Base-by-base conservation (phyloP, 2,888 invertebrate species). In the Epinotia brunnichana region DNA sequence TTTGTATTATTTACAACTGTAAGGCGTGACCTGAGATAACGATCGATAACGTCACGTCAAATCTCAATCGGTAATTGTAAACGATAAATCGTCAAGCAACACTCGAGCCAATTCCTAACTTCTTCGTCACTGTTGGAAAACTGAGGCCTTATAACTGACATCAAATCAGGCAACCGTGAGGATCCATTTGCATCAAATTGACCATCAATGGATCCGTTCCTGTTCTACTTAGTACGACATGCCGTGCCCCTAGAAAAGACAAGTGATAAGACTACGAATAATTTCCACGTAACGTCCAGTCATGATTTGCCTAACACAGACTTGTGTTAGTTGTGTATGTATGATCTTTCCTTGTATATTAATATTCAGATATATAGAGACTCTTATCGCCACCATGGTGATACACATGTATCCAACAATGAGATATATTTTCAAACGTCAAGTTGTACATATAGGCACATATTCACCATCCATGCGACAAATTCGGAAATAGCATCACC, bases 121-220 rank as follows among this genome's bases (percentile, higher is more conserved):
- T 17, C 21, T 61, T 44, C 41, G 15, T 29, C 21, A 24, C 54
- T 48, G 19, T 57, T 70, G 24, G 60, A 73, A 79, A 74, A 77
- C 79, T 76, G 80, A 77, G 76, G 79, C 73, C 79, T 80, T 81
- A 81, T 81, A 80, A 78, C 78, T 56, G 53, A 76, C 77, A 78
- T 77, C 81, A 79, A 83, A 84, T 84, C 85, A 84, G 83, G 83
- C 80, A 78, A 80, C 79, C 78, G 77, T 79, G 67, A 64, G 21
- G 66, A 75, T 74, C 77, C 79, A 85, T 86, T 87, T 83, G 83
- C 84, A 87, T 87, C 84, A 87, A 89, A 90, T 89, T 88, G 85
- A 77, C 81, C 85, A 82, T 86, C 87, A 86, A 87, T 87, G 84
- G 85, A 87, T 85, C 80, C 82, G 86, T 83, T 85, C 89, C 83